Conservation (phyloP, 2,888 invertebrate genomes). For the Drosophila ustulata region DNA sequence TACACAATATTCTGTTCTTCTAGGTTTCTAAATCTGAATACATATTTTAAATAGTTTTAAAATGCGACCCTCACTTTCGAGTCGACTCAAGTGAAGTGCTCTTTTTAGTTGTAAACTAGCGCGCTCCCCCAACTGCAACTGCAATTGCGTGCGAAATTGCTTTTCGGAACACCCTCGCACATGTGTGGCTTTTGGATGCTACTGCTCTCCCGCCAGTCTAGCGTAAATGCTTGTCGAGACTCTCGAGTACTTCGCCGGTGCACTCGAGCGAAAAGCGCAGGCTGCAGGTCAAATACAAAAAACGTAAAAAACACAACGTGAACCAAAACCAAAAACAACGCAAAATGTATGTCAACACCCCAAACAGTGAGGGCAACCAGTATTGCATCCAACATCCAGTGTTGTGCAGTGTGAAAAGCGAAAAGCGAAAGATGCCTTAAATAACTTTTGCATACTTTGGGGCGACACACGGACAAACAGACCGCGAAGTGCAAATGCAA, state of each 20-base stretch:
- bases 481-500: slow-evolving; percentile 59
- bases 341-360: slow-evolving; percentile 58
- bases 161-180: slow-evolving; percentile 31
- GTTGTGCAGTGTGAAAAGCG: slow-evolving; percentile 33
- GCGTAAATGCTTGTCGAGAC: slow-evolving; percentile 57
- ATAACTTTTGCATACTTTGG: slow-evolving; percentile 64
- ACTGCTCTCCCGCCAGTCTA: slow-evolving; percentile 39
- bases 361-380: slow-evolving; percentile 27
- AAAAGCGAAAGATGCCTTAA: slow-evolving; percentile 53
- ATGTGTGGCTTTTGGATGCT: slow-evolving; percentile 27
- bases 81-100: too few relatives aligned
- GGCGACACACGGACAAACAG: slow-evolving; percentile 37
- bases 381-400: slow-evolving; percentile 11
- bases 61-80: too few relatives aligned
- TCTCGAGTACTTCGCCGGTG: slow-evolving; percentile 55
- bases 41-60: too few relatives aligned
- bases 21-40: too few relatives aligned
- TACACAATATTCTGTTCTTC: too few relatives aligned
- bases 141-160: background rate
- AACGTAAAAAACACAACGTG: background rate
- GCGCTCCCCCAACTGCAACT: background rate
- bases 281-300: slow-evolving; percentile 19
- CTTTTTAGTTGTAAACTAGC: too few relatives aligned
- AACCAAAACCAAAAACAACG: slow-evolving; percentile 10
- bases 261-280: slow-evolving; percentile 25